phyloP scores from a whole-genome alignment of 2,113 vertebrate species.

The Brachyistius frenatus region DNA sequence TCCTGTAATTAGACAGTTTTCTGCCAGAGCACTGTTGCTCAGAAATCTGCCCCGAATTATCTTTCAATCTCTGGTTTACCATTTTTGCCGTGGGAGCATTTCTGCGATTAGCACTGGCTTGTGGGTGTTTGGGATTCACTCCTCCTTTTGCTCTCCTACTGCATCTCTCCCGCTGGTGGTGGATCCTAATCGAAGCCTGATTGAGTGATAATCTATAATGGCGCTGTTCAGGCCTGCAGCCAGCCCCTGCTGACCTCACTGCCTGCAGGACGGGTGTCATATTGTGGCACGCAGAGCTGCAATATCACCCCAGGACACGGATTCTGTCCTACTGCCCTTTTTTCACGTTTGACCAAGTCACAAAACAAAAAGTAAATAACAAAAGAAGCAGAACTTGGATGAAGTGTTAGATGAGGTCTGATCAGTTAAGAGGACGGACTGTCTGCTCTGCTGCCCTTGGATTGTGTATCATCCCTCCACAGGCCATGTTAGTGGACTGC shows the following conservation, averaged over 20 bases:
- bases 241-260: conserved; percentile 69
- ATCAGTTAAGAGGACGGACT: conserved; percentile 54
- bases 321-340: conserved; percentile 14
- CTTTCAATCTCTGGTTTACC: conserved; percentile 79
- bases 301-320: conserved; percentile 29
- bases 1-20: conserved; percentile 72
- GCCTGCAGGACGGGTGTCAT: conserved; percentile 53
- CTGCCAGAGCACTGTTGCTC: conserved; percentile 68
- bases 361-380: conserved; percentile 30
- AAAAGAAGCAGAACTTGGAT: conserved; percentile 37
- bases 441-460: conserved; percentile 66
- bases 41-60: conserved; percentile 78
- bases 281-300: conserved; percentile 54
- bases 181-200: conserved; percentile 79
- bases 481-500: conserved; percentile 62
- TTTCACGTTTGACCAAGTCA: conserved; percentile 28
- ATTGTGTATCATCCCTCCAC: conserved; percentile 63
- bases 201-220: conserved; percentile 85
- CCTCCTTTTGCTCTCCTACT: conserved; percentile 32
- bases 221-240: conserved; percentile 64
- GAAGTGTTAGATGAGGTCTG: conserved; percentile 41
- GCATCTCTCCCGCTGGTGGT: conserved; percentile 54
- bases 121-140: conserved; percentile 70
- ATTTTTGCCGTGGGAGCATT: conserved; percentile 81
- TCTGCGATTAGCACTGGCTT: conserved; percentile 73